Base-by-base conservation (phyloP, 1,140 invertebrate species). In the Drosophila varians region DNA sequence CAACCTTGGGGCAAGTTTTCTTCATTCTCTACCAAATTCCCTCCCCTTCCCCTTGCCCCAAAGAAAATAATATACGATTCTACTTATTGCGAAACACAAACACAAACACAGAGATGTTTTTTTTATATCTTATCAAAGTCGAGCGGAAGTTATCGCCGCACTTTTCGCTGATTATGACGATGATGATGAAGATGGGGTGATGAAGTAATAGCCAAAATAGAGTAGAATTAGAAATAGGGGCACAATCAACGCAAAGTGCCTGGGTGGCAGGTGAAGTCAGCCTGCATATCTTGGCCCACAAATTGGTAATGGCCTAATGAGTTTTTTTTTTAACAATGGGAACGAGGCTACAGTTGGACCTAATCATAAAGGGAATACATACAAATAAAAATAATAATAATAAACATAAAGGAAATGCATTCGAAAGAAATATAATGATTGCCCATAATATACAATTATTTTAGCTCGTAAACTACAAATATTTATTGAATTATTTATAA, bases 181-280 rank as follows among this genome's bases (percentile, higher is more conserved):
- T 28, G 45, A 40, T 52, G 25, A 26, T 45, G 16, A 38, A 26
- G 28, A 18, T 11, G 55, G 19, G 55, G 36, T 66, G 79, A 80
- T 84, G 79, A 84, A 84, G 79, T 84, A 84, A 84, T 84, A 72
- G 42, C 60, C 70, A 43, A 75, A 84, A 77, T 69, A 82, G 4
- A 21, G 70, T 64, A 75, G 62, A 49, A 80, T 54, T 26, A 70
- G 16, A 49, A 80, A 61, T 36, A 70, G 38, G 58, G 74, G 61
- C 69, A 73, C 79, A 62, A 86, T 86, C 80, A 86, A 64, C 11
- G 46, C 16, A 51, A 71, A 66, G 75, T 74, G 71, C 56, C 65
- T n/a, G 52, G 21, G 45, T 25, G 54, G 45, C 42, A 47, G 55
- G 40, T 64, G 60, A 64, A 64, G 60, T 64, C 56, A 64, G 57